Evolutionary conservation across 2,888 invertebrate genomes (phyloP), one percentile per base, ranked within the genome.

Genomic region (Mongoloraphidia duomilia): DNA sequence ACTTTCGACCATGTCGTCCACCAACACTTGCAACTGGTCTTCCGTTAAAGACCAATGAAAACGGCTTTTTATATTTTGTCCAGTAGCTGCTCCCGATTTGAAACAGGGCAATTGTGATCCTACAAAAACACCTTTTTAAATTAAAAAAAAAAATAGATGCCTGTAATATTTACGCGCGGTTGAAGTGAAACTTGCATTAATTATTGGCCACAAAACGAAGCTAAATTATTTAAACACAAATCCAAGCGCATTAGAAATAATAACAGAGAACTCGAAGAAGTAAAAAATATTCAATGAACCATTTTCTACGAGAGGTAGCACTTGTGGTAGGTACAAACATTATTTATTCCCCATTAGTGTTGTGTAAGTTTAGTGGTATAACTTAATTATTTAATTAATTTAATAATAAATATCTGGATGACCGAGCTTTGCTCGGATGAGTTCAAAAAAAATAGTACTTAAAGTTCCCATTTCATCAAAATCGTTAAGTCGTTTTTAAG

Each of bases 51-150:
- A 90, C 69, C 85, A 74, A 70, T 97, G 96, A 72, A 98, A 97
- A 55, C 98, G 82, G 56, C 89, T 92, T 61, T 91, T 88, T 67
- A 99, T 76, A 58, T 89, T 82, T 58, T 89, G 81, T 53, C 97
- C 86, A 8, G 95, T 92, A 47, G 89, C 84, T 35, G 84, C 82
- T 49, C 95, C 93, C 55, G 90, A 90, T 59, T 93, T 92, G 63
- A 99, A 92, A 68, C 98, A 98, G 3, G 94, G 86, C 61, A 98
- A 74, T 66, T 95, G 94, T 6, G 94, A 93, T 58, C 94, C 95
- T 94, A 61, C 1, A 60, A 58, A 54, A 53, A 50, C 10, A 46
- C 42, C 50, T 50, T 39, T 49, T 45, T 33, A 33, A 34, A 46
- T 14, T 41, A 42, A 49, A 46, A 34, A 26, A 3, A 26, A 26